These are phyloP conservation scores for Campoletis sonorensis DNA, from an alignment of 1,140 invertebrate species.

Conservation along the genomic window DNA sequence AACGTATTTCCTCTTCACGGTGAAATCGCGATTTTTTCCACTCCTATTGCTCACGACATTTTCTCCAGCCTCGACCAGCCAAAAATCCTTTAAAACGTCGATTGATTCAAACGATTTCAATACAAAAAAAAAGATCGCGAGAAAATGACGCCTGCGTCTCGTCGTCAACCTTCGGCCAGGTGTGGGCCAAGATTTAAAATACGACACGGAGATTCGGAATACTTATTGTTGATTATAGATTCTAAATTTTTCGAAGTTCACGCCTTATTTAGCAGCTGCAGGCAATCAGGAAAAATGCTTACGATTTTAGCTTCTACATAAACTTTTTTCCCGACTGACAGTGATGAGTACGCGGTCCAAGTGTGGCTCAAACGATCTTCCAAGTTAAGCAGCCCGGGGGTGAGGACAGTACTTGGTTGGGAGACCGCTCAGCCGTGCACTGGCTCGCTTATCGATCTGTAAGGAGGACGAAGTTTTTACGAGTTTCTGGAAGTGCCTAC, in stretches of 20 bases:
- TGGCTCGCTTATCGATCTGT: too few relatives aligned
- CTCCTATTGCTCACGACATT: background rate
- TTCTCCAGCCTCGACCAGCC: background rate
- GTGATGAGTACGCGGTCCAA: too few relatives aligned
- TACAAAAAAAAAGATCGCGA: background rate
- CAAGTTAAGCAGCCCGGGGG: too few relatives aligned
- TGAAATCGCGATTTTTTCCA: slow-evolving; percentile 39
- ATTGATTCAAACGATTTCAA: slow-evolving; percentile 39
- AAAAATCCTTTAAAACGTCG: background rate
- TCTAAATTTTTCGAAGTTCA: background rate
- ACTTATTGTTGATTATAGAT: background rate
- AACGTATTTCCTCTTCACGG: slow-evolving; percentile 39
- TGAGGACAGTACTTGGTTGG: too few relatives aligned
- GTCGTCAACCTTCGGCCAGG: slow-evolving; percentile 23
- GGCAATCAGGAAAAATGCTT: slow-evolving; percentile 16
- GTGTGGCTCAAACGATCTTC: too few relatives aligned
- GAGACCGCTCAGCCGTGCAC: too few relatives aligned
- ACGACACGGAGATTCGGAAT: slow-evolving; percentile 5
- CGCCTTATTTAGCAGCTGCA: slow-evolving; percentile 30
- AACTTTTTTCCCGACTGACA: too few relatives aligned
- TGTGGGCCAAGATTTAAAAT: background rate
- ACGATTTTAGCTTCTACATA: background rate
- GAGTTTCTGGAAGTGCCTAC: too few relatives aligned
- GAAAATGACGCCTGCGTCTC: background rate
- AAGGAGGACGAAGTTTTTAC: too few relatives aligned